Conservation (phyloP, 2,888 invertebrate species). For the Elaeidobius kamerunicus region DNA sequence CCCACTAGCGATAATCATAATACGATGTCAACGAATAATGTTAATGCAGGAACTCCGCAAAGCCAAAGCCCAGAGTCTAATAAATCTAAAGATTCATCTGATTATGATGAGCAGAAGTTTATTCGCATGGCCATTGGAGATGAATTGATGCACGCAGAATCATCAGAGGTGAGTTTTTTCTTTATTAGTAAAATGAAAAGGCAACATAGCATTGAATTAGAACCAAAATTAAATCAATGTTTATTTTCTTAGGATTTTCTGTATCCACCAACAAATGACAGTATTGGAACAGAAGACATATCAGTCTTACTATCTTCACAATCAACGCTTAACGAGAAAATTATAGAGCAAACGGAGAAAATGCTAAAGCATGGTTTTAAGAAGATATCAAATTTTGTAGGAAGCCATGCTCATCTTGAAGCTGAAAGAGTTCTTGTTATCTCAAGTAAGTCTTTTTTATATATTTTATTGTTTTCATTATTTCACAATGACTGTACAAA, state of each 20-base stretch:
- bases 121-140: not conserved
- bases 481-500: too few relatives aligned
- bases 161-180: not conserved
- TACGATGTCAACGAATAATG: too few relatives aligned
- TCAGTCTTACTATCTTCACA: not conserved
- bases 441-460: conserved; percentile 17
- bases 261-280: not conserved
- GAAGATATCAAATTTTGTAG: conserved; percentile 8
- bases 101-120: not conserved
- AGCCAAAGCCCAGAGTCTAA: not conserved
- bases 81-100: not conserved
- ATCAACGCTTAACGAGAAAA: not conserved
- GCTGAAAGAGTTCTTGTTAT: conserved; percentile 10
- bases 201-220: too few relatives aligned
- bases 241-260: not conserved
- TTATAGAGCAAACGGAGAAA: conserved; percentile 3
- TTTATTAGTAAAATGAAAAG: too few relatives aligned
- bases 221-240: too few relatives aligned
- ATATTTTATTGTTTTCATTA: too few relatives aligned
- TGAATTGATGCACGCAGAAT: not conserved
- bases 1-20: too few relatives aligned
- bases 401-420: conserved; percentile 13
- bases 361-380: not conserved
- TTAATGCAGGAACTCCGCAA: too few relatives aligned
- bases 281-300: not conserved